Conservation (phyloP, 2,113 vertebrate genomes). For the Lucifuga dentata region DNA sequence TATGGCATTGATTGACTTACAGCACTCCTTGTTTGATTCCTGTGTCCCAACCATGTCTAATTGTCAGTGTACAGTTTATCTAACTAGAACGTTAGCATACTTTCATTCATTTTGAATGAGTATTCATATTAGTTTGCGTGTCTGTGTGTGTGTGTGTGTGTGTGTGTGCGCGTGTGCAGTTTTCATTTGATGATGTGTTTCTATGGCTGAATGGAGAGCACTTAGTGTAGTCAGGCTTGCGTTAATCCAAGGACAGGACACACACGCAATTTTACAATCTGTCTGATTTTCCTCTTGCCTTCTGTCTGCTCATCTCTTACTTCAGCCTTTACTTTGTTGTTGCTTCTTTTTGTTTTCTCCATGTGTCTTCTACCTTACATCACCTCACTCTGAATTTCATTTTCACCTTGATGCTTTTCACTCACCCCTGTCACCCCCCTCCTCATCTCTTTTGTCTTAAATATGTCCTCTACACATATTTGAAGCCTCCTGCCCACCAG, state of each 20-base stretch:
- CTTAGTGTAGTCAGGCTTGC: neutral
- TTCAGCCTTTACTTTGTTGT: neutral
- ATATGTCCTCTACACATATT: constrained; percentile 52
- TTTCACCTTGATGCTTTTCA: too few relatives aligned
- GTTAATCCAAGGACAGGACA: neutral
- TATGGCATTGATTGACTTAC: too few relatives aligned
- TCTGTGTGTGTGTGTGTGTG: neutral
- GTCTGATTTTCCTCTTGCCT: neutral
- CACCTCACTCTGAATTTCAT: constrained; percentile 11
- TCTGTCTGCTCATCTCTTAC: neutral
- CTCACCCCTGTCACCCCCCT: neutral
- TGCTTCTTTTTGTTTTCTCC: neutral
- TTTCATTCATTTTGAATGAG: too few relatives aligned
- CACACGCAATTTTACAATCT: neutral
- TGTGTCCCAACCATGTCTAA: too few relatives aligned
- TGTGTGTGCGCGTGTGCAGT: neutral
- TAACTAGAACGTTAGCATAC: too few relatives aligned
- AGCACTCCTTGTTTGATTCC: too few relatives aligned
- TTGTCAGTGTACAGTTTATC: too few relatives aligned
- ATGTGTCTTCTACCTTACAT: neutral
- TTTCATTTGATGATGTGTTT: constrained; percentile 1
- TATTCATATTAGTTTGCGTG: neutral
- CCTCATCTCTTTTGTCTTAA: constrained; percentile 40
- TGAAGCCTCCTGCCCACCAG: constrained; percentile 41
- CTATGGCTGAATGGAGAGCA: neutral